phyloP scores from a whole-genome alignment of 2,797 vertebrate species.

The Nasua narica region DNA sequence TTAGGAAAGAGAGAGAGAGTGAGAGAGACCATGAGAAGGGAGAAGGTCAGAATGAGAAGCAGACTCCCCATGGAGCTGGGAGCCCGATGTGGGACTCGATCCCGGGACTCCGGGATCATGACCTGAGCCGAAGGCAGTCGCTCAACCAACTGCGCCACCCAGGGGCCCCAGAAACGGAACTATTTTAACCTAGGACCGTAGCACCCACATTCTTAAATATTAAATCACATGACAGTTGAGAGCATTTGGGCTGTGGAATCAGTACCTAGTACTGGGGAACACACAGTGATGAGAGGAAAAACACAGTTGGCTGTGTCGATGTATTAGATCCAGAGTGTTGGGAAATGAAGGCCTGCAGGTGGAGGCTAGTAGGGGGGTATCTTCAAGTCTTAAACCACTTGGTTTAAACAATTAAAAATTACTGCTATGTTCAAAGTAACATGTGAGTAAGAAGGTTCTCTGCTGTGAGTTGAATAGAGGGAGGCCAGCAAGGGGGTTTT shows the following conservation, averaged over 20 bases:
- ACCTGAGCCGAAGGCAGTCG: no score
- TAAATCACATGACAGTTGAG: neutral
- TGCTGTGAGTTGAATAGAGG: neutral
- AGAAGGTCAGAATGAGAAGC: no score
- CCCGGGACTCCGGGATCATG: no score
- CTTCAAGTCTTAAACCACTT: neutral
- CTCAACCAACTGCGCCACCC: no score
- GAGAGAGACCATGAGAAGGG: no score
- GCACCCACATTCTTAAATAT: neutral
- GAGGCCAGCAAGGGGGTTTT: neutral
- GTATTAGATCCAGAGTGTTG: neutral
- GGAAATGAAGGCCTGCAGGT: neutral
- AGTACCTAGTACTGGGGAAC: neutral
- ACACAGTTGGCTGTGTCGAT: neutral
- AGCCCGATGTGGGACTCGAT: no score
- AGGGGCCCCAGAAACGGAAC: no score
- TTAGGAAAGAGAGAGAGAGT: no score
- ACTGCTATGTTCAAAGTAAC: neutral
- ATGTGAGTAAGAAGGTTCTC: neutral
- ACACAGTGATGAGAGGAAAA: neutral
- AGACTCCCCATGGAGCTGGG: no score
- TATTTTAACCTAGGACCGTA: neutral
- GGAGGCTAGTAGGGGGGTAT: neutral
- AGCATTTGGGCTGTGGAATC: neutral
- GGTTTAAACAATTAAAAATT: slow-evolving; percentile 20